A percentile compares a stretch with the other conserved stretches of the same genome.
These are phyloP conservation scores for Siniperca obscura DNA, from an alignment of 2,797 vertebrate genomes.

Conservation along the genomic window DNA sequence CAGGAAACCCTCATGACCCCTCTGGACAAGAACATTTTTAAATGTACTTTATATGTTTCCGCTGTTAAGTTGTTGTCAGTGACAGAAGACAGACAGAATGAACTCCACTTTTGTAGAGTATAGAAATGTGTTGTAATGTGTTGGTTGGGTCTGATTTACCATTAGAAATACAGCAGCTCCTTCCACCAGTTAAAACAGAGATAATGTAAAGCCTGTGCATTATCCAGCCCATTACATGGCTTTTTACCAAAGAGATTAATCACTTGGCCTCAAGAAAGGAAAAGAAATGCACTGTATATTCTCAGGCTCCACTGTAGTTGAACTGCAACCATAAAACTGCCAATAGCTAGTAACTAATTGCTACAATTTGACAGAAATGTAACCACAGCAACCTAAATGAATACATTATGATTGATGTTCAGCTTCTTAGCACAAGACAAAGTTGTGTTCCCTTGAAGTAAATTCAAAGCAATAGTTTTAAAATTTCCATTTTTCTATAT, in stretches of 20 bases:
- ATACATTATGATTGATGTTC: slow-evolving; percentile 24
- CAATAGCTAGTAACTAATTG: slow-evolving; percentile 44
- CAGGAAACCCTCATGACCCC: slow-evolving; percentile 4
- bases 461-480: not conserved
- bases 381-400: slow-evolving; percentile 20
- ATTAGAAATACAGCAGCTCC: slow-evolving; percentile 13
- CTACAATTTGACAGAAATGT: slow-evolving; percentile 32
- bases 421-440: slow-evolving; percentile 8
- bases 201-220: slow-evolving; percentile 36
- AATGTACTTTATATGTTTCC: slow-evolving; percentile 5
- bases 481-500: not conserved
- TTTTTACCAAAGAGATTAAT: slow-evolving; percentile 52
- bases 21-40: not conserved
- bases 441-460: slow-evolving; percentile 6
- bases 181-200: slow-evolving; percentile 6
- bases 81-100: not conserved
- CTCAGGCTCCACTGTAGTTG: slow-evolving; percentile 30
- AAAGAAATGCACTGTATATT: slow-evolving; percentile 25
- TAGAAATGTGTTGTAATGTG: not conserved
- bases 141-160: slow-evolving; percentile 7
- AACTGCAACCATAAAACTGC: slow-evolving; percentile 48
- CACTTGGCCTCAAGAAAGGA: slow-evolving; percentile 18
- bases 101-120: not conserved
- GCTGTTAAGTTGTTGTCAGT: slow-evolving; percentile 8
- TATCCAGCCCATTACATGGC: slow-evolving; percentile 43